These are phyloP conservation scores for Galaxea fascicularis DNA, from an alignment of 92 coral and sea anemone genomes.

Conservation along the genomic window DNA sequence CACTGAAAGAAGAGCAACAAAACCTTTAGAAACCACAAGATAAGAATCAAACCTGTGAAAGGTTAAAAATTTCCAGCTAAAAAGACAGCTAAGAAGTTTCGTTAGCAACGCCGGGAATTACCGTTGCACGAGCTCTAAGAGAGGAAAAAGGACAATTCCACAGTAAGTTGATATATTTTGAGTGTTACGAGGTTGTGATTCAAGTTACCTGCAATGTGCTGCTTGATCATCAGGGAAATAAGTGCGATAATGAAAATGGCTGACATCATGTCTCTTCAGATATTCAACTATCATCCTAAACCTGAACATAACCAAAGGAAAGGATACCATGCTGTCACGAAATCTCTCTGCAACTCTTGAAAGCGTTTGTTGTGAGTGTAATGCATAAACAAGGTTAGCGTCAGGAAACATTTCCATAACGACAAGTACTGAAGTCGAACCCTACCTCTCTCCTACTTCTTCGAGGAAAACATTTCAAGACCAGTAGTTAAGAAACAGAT, in stretches of 20 bases:
- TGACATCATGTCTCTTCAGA: slow-evolving; percentile 21
- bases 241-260: slow-evolving; percentile 26
- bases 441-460: slow-evolving; percentile 15
- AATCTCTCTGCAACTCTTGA: background rate
- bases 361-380: background rate
- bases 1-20: no score
- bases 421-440: background rate
- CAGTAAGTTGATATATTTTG: background rate
- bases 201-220: slow-evolving; percentile 27
- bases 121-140: no score
- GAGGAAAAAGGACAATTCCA: background rate
- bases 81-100: no score
- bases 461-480: no score
- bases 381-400: background rate
- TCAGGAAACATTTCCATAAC: background rate
- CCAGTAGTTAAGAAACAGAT: background rate
- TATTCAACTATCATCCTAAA: slow-evolving; percentile 10
- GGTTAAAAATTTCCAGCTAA: no score
- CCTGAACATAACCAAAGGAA: slow-evolving; percentile 1
- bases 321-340: background rate
- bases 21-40: no score
- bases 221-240: background rate
- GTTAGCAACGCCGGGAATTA: no score
- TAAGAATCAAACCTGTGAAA: no score
- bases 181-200: background rate